Percentiles rank a stretch among this genome's conserved stretches.
These are phyloP conservation scores for Melieria picta DNA, from an alignment of 2,888 invertebrate species.

Conservation along the genomic window DNA sequence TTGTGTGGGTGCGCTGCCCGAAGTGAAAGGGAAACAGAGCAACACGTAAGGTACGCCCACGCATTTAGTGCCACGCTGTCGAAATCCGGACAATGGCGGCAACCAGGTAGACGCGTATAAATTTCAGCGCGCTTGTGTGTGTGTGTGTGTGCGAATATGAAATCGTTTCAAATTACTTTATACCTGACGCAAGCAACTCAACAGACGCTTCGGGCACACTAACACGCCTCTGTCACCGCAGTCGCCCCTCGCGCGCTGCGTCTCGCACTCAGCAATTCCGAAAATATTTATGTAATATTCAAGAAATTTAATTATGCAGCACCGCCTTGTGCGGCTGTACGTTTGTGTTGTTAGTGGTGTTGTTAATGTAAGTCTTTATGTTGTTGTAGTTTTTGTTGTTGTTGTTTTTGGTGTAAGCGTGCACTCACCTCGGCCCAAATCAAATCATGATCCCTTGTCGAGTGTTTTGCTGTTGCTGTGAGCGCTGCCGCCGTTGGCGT, in stretches of 20 bases:
- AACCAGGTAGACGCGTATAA: background rate
- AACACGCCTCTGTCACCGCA: no score
- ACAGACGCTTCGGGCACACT: no score
- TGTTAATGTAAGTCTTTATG: background rate
- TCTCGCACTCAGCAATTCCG: no score
- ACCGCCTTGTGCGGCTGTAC: no score
- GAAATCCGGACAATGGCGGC: no score
- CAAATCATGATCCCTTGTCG: conserved; percentile 19
- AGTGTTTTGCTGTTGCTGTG: background rate
- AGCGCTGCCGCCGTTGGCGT: background rate
- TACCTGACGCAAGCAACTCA: no score
- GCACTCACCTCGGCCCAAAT: conserved; percentile 13
- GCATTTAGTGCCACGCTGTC: no score
- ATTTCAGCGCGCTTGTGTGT: background rate
- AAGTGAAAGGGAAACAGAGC: no score
- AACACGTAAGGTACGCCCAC: no score
- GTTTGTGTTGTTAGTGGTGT: no score
- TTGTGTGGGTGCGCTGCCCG: no score
- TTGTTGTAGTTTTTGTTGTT: conserved; percentile 9
- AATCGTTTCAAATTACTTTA: background rate
- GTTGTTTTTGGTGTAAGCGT: background rate
- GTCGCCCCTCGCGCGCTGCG: no score
- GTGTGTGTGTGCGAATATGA: background rate
- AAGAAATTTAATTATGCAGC: background rate
- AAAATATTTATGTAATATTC: background rate